Conservation (phyloP, 2,113 vertebrate species). For the Deroptyus accipitrinus region DNA sequence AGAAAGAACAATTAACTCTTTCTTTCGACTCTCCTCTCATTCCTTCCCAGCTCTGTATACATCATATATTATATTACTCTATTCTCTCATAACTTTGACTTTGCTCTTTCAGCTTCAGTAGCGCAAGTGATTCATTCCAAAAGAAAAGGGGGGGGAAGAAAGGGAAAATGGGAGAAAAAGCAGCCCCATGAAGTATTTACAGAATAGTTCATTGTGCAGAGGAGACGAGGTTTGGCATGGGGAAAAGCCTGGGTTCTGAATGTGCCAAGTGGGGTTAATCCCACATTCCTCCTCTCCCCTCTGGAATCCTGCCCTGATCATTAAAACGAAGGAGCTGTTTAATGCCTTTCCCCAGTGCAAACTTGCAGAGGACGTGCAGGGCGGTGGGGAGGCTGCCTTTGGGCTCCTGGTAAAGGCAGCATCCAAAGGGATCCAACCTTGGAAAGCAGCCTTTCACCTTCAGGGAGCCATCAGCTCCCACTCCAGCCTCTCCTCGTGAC, state of each 20-base stretch:
- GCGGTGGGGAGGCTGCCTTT: not conserved
- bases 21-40: not conserved
- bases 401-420: not conserved
- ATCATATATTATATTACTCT: conserved; percentile 71
- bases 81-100: conserved; percentile 45
- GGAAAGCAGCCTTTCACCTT: not conserved
- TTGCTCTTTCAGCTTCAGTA: conserved; percentile 43
- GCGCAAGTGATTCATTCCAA: conserved; percentile 4
- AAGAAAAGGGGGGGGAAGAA: not conserved
- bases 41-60: conserved; percentile 39
- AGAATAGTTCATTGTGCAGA: conserved; percentile 9
- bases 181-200: conserved; percentile 26
- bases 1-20: not conserved
- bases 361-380: not conserved
- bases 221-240: not conserved
- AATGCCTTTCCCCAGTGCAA: not conserved
- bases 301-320: not conserved
- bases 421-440: not conserved
- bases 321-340: not conserved
- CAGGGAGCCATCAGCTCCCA: not conserved
- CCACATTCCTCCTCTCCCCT: not conserved
- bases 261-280: not conserved
- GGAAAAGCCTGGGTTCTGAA: not conserved
- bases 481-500: not conserved
- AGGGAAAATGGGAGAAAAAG: not conserved